Evolutionary conservation across 2,888 invertebrate genomes (phyloP), one percentile per base, ranked within the genome.

Genomic region (Tetranychus truncatus): DNA sequence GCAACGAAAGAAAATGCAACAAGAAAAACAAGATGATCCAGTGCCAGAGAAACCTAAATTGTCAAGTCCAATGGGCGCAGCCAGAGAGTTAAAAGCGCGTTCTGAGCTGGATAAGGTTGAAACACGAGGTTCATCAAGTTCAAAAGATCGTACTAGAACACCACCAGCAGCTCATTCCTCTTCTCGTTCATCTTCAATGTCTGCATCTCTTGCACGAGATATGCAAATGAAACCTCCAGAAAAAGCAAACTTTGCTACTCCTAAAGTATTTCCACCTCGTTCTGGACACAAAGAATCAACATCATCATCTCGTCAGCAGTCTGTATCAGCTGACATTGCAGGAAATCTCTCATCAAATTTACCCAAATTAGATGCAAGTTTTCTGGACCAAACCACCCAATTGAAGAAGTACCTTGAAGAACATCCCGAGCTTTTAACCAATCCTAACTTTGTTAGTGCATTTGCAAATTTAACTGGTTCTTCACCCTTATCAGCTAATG

Each of bases 401-500:
- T 77, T 80, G n/a, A 80, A 79, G 72, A 80, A 79, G 73, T 77
- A 78, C 78, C 76, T 80, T 46, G 80, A 79, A 74, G 79, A 80
- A 5, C 78, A 80, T 77, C 80, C 80, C 66, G 79, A 80, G 73
- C 72, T 79, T 20, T 74, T 79, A 34, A 76, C 79, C 78, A 55
- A 78, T 77, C 73, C 78, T 77, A 45, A 77, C 72, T 74, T 78
- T 24, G 77, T 77, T 5, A 78, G 77, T 71, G 77, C 79, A 18
- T 77, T 77, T 46, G 77, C 77, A 21, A 76, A 78, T 75, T 76
- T 55, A 6, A 15, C 55, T 55, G 55, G 76, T 24, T 73, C 76
- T 20, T 75, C 78, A 44, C 74, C 77, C 65, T 77, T 78, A 75
- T 77, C 77, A 34, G 76, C 78, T 45, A 77, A 78, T 77, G 78